phyloP scores from a whole-genome alignment of 2,888 invertebrate genomes.

The Odontocolon sp. region DNA sequence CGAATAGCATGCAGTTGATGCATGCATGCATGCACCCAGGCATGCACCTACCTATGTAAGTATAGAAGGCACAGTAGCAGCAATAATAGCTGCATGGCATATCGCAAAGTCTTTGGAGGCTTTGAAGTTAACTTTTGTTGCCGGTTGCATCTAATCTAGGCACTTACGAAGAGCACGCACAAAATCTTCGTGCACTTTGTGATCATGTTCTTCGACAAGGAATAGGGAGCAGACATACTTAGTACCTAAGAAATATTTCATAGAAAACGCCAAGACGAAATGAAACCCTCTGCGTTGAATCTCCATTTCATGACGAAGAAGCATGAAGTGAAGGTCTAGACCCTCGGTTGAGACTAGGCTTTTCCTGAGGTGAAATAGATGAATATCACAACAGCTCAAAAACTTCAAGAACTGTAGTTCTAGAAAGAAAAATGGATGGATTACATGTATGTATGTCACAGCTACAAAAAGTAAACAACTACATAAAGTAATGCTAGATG shows the following conservation, averaged over 20 bases:
- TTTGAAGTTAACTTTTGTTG: not conserved
- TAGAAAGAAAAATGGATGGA: no score
- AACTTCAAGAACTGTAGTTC: no score
- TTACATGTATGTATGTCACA: not conserved
- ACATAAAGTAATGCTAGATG: constrained; percentile 21
- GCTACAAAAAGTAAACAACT: not conserved
- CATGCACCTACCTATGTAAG: constrained; percentile 19
- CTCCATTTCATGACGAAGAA: no score
- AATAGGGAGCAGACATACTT: not conserved
- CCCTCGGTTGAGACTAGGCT: no score
- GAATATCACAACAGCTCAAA: no score
- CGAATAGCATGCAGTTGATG: constrained; percentile 51
- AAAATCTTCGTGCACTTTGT: not conserved
- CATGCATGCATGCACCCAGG: constrained; percentile 21
- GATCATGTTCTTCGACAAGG: not conserved
- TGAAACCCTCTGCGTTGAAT: no score
- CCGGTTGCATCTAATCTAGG: no score
- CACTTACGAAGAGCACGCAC: not conserved
- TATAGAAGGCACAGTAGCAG: constrained; percentile 16
- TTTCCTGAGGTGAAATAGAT: no score
- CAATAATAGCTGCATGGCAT: constrained; percentile 8
- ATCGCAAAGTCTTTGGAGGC: constrained; percentile 4
- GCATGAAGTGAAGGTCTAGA: no score
- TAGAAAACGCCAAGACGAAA: no score
- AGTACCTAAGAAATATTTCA: not conserved